Conservation (phyloP, 1,140 invertebrate species). For the Stratiolaelaps scimitus region DNA sequence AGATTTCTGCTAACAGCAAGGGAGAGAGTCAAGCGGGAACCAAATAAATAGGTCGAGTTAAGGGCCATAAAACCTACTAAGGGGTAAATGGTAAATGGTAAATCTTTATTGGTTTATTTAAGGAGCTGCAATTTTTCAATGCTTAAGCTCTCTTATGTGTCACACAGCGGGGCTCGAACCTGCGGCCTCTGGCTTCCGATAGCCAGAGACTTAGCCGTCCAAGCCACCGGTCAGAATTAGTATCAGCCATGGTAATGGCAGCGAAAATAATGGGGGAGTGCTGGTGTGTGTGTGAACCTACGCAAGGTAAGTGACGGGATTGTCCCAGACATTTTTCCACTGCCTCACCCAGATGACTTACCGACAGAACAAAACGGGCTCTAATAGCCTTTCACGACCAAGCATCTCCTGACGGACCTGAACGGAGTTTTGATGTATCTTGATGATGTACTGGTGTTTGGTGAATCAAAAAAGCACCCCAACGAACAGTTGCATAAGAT, state of each 20-base stretch:
- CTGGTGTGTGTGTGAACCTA: slow-evolving; percentile 26
- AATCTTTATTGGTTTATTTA: no score
- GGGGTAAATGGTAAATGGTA: no score
- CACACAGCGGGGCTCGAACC: no score
- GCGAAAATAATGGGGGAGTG: slow-evolving; percentile 10
- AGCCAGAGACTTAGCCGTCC: no score
- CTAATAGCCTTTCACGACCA: slow-evolving; percentile 34
- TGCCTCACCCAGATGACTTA: slow-evolving; percentile 26
- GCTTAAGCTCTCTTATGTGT: no score
- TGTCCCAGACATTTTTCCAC: slow-evolving; percentile 28
- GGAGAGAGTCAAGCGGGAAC: background rate
- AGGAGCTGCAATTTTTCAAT: no score
- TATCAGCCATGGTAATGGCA: slow-evolving; percentile 26
- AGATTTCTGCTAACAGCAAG: background rate
- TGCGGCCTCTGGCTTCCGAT: no score
- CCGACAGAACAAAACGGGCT: background rate
- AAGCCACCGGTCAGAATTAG: no score
- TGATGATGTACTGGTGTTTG: slow-evolving; percentile 34
- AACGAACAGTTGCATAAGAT: slow-evolving; percentile 30
- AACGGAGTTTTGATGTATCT: slow-evolving; percentile 30
- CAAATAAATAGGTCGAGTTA: background rate
- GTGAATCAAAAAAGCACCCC: slow-evolving; percentile 29
- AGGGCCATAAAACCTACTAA: background rate
- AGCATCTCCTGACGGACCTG: slow-evolving; percentile 29
- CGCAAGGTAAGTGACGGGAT: slow-evolving; percentile 17